These are phyloP conservation scores for Cristatella mucedo DNA, from an alignment of 2,888 invertebrate genomes.

Conservation along the genomic window DNA sequence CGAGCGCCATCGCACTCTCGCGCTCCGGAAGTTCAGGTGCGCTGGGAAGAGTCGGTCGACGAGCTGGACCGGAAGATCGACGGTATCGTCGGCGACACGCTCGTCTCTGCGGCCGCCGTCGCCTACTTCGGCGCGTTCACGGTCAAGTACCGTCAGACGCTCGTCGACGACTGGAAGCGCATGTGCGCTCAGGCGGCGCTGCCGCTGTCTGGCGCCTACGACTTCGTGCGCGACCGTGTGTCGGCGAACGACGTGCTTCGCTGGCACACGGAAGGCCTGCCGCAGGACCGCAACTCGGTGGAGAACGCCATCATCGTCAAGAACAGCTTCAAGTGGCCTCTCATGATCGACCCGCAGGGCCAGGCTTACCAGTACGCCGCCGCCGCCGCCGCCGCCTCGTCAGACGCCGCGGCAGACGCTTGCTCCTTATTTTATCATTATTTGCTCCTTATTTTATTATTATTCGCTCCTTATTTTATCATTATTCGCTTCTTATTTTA, in stretches of 20 bases:
- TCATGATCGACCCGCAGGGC: constrained; percentile 37
- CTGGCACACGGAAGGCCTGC: constrained; percentile 36
- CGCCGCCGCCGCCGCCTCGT: no score
- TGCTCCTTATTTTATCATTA: no score
- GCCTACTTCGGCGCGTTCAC: constrained; percentile 35
- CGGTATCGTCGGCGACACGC: constrained; percentile 32
- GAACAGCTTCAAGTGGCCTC: constrained; percentile 33
- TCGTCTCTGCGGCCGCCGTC: constrained; percentile 31
- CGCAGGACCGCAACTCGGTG: constrained; percentile 31
- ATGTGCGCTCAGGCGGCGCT: constrained; percentile 20
- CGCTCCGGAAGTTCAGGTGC: no score
- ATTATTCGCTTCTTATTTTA: no score
- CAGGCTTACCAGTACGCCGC: constrained; percentile 33
- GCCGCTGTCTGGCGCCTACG: constrained; percentile 26
- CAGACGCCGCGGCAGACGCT: no score
- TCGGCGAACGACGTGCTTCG: constrained; percentile 30
- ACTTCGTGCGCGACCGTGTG: constrained; percentile 25
- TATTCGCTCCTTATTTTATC: no score
- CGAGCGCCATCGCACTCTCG: no score
- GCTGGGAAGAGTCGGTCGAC: constrained; percentile 33
- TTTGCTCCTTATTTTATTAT: no score
- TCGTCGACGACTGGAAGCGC: constrained; percentile 21
- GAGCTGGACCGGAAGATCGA: constrained; percentile 26
- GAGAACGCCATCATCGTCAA: constrained; percentile 36
- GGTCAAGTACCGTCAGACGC: constrained; percentile 22